Conservation (phyloP, 2,888 invertebrate genomes). For the Melinaea marsaeus region DNA sequence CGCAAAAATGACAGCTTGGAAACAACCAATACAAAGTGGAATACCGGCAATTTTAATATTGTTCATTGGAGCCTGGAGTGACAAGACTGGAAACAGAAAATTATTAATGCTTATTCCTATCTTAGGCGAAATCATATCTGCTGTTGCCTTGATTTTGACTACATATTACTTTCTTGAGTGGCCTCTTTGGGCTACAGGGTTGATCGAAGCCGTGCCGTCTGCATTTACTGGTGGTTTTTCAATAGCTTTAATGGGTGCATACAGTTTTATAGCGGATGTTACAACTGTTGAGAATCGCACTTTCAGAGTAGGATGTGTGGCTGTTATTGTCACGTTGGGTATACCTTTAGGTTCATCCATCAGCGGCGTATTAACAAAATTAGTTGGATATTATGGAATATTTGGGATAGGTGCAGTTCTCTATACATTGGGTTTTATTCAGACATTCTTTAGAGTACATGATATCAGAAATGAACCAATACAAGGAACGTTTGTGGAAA, state of each 20-base stretch:
- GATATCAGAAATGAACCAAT: constrained; percentile 50
- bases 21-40: constrained; percentile 72
- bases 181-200: constrained; percentile 73
- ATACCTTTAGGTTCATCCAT: constrained; percentile 71
- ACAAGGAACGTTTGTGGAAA: constrained; percentile 47
- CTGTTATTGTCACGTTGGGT: constrained; percentile 71
- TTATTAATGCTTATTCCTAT: constrained; percentile 76
- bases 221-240: constrained; percentile 79
- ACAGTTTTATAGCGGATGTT: constrained; percentile 79
- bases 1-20: constrained; percentile 75
- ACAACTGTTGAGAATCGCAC: constrained; percentile 78
- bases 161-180: constrained; percentile 77
- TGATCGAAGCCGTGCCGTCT: constrained; percentile 75
- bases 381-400: constrained; percentile 67
- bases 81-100: constrained; percentile 77
- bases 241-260: constrained; percentile 76
- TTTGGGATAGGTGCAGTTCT: constrained; percentile 55
- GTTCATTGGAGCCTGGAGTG: constrained; percentile 81
- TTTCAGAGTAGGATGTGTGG: constrained; percentile 79
- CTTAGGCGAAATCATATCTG: constrained; percentile 73
- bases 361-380: constrained; percentile 71
- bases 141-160: constrained; percentile 70
- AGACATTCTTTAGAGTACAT: constrained; percentile 57
- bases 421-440: constrained; percentile 55
- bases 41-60: constrained; percentile 77